Evolutionary conservation across 2,888 invertebrate genomes (phyloP).

Genomic region (Bruchidius siliquastri): DNA sequence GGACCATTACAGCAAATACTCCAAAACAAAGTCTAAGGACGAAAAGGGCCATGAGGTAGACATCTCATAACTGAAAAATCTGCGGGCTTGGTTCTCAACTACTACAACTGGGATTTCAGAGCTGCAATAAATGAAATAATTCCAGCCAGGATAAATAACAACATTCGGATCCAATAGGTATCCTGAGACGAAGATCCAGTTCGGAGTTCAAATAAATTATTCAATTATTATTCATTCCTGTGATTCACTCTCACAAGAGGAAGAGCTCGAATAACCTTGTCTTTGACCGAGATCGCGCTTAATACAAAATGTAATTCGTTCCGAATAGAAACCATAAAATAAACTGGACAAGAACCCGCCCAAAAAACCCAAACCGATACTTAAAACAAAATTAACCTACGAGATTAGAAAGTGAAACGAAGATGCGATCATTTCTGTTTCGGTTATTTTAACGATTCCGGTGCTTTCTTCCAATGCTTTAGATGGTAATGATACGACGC

Average conservation of each 20-base stretch:
- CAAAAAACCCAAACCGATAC: background rate
- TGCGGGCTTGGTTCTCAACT: too few relatives aligned
- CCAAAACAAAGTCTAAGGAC: too few relatives aligned
- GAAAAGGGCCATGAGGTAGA: too few relatives aligned
- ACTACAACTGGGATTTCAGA: too few relatives aligned
- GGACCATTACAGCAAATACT: too few relatives aligned
- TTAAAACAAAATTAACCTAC: background rate
- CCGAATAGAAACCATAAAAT: background rate
- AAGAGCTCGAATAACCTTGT: background rate
- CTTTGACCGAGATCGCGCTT: background rate
- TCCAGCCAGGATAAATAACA: too few relatives aligned
- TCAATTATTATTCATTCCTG: background rate
- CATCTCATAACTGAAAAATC: too few relatives aligned
- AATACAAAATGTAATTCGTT: background rate
- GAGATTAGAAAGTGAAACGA: background rate
- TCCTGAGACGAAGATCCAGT: too few relatives aligned
- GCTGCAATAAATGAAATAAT: too few relatives aligned
- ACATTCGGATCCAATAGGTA: too few relatives aligned
- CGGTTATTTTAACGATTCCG: background rate
- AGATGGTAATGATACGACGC: too few relatives aligned
- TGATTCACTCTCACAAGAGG: background rate
- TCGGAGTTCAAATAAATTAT: background rate
- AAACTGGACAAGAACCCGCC: background rate
- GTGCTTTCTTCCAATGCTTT: background rate
- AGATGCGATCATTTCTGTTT: background rate